A percentile compares a stretch with the other conserved stretches of the same genome.
These are phyloP conservation scores for Rhagium mordax DNA, from an alignment of 2,888 invertebrate genomes.

Conservation along the genomic window DNA sequence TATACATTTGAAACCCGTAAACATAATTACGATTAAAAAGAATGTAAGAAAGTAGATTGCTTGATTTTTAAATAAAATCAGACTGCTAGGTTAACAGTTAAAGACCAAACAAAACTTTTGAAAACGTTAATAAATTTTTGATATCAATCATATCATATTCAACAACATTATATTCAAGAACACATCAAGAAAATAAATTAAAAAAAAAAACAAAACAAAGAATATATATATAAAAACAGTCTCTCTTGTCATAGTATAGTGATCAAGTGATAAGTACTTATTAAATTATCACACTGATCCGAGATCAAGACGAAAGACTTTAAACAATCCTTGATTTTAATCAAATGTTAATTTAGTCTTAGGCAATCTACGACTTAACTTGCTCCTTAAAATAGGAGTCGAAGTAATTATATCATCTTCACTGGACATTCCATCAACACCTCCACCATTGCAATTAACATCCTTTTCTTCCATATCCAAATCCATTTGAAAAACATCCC, in stretches of 20 bases:
- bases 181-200: conserved; percentile 43
- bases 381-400: conserved; percentile 43
- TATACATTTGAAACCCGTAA: too few relatives aligned
- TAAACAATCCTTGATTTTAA: conserved; percentile 26
- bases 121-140: conserved; percentile 41
- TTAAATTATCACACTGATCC: conserved; percentile 25
- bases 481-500: conserved; percentile 27
- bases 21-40: background rate
- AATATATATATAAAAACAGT: conserved; percentile 42
- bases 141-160: conserved; percentile 30
- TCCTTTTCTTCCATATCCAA: conserved; percentile 15
- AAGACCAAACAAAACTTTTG: conserved; percentile 28
- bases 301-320: conserved; percentile 38
- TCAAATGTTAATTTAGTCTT: conserved; percentile 45
- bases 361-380: conserved; percentile 36
- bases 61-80: background rate
- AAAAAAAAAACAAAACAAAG: conserved; percentile 40
- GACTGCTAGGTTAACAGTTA: conserved; percentile 20
- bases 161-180: conserved; percentile 34
- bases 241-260: conserved; percentile 36
- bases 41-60: background rate
- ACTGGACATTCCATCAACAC: background rate
- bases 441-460: conserved; percentile 3
- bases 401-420: conserved; percentile 40
- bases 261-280: conserved; percentile 31